phyloP scores from a whole-genome alignment of 2,113 vertebrate genomes.

The Circaetus cinerascens region DNA sequence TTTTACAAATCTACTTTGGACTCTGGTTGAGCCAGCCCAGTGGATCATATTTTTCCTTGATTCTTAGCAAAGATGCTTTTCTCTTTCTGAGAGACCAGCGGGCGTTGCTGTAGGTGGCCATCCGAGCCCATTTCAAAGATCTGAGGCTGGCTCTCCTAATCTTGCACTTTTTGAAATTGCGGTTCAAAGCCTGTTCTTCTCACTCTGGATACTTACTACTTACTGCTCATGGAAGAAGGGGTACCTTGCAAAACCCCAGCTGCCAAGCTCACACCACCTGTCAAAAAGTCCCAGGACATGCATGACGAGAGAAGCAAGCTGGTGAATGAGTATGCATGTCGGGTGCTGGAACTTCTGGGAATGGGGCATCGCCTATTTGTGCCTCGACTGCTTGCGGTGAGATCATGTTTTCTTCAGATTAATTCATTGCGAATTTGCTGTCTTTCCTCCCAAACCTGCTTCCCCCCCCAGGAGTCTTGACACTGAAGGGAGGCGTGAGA shows the following conservation, averaged over 20 bases:
- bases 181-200: slow-evolving; percentile 53
- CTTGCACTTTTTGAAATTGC: slow-evolving; percentile 41
- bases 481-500: neutral
- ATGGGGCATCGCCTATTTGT: slow-evolving; percentile 99
- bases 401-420: slow-evolving; percentile 71
- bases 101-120: slow-evolving; percentile 54
- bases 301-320: slow-evolving; percentile 83
- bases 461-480: neutral
- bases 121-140: neutral
- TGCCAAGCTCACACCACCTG: slow-evolving; percentile 82
- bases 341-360: slow-evolving; percentile 92
- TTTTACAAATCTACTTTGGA: slow-evolving; percentile 36
- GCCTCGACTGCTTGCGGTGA: slow-evolving; percentile 97
- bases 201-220: slow-evolving; percentile 75
- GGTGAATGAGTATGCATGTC: slow-evolving; percentile 90
- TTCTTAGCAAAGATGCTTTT: slow-evolving; percentile 67
- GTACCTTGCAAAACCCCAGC: slow-evolving; percentile 78
- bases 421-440: slow-evolving; percentile 16
- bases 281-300: slow-evolving; percentile 86
- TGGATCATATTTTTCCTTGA: slow-evolving; percentile 53
- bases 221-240: slow-evolving; percentile 88
- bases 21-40: neutral
- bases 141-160: slow-evolving; percentile 45
- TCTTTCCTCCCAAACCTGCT: neutral
- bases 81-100: slow-evolving; percentile 6